phyloP scores from a whole-genome alignment of 2,888 invertebrate species.

The Ochropleura leucogaster region DNA sequence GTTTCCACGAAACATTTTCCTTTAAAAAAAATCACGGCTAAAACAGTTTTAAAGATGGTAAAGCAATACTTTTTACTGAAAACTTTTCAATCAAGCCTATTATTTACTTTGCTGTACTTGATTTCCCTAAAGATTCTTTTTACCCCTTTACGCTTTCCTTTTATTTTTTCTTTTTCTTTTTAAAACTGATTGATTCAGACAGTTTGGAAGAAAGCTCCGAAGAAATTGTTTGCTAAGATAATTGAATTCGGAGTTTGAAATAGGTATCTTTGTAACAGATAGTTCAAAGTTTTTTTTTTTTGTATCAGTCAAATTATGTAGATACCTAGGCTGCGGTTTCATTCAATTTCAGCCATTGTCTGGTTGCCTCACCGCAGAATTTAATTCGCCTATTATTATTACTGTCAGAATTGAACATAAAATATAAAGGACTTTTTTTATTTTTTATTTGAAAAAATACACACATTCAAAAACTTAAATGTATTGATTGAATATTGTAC shows the following conservation, averaged over 20 bases:
- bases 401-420: background rate
- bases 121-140: constrained; percentile 41
- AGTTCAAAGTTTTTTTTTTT: constrained; percentile 30
- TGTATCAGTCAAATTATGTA: constrained; percentile 25
- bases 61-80: constrained; percentile 7
- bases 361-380: constrained; percentile 13
- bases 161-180: background rate
- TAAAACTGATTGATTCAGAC: constrained; percentile 25
- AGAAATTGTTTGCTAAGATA: constrained; percentile 36
- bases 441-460: background rate
- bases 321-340: constrained; percentile 29
- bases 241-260: constrained; percentile 40
- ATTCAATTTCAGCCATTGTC: constrained; percentile 44
- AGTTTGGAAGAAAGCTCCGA: constrained; percentile 15
- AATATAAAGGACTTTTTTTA: background rate
- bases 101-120: constrained; percentile 22
- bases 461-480: too few relatives aligned
- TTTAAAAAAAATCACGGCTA: background rate
- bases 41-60: constrained; percentile 10
- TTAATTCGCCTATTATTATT: constrained; percentile 22
- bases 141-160: background rate
- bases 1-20: background rate
- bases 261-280: constrained; percentile 14
- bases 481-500: too few relatives aligned
- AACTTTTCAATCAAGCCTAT: constrained; percentile 22